Evolutionary conservation across 2,888 invertebrate genomes (phyloP), one percentile per base, ranked within the genome.

Genomic region (Heliconius hortense): DNA sequence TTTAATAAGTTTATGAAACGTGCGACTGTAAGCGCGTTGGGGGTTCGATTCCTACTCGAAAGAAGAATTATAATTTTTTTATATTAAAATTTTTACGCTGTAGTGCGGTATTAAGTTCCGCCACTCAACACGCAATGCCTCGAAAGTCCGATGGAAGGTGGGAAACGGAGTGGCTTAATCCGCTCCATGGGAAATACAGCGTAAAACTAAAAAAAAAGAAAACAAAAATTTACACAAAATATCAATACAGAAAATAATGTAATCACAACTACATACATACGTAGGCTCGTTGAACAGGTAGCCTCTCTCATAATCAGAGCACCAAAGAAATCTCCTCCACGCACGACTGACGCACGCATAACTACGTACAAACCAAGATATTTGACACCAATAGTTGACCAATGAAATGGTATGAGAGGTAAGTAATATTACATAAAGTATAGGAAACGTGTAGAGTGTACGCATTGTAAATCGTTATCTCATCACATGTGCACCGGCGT

Each of bases 381-480:
- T 76, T 70, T 71, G 76, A 78, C 74, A 76, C 78, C 76, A 71
- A 74, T 76, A 43, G 26, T 43, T 68, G 43, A 56, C 71, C 73
- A 35, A 53, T 66, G 74, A 64, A 64, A 69, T 72, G 73, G 24
- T 64, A 69, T 35, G 60, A 59, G 28, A 73, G 53, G 18, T 53
- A 39, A 48, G 48, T 48, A 21, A 8, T 70, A 70, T 78, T 78
- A 74, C 59, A 70, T 74, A 76, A 77, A 72, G 11, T n/a, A 64
- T 31, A 43, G 35, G n/a, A 31, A 63, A 28, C n/a, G 66, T 73
- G 60, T 71, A 72, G 74, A 39, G 35, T 74, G 74, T 56, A 53
- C 69, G 72, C 64, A 39, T 18, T 60, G 66, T 56, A 67, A 28
- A 70, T 35, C 63, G 8, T 53, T 68, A 76, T 78, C 53, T 31